Percentiles rank a stretch among this genome's conserved stretches.
Evolutionary conservation across 2,113 vertebrate genomes (phyloP).

Genomic region (Syngnathoides biaculeatus): DNA sequence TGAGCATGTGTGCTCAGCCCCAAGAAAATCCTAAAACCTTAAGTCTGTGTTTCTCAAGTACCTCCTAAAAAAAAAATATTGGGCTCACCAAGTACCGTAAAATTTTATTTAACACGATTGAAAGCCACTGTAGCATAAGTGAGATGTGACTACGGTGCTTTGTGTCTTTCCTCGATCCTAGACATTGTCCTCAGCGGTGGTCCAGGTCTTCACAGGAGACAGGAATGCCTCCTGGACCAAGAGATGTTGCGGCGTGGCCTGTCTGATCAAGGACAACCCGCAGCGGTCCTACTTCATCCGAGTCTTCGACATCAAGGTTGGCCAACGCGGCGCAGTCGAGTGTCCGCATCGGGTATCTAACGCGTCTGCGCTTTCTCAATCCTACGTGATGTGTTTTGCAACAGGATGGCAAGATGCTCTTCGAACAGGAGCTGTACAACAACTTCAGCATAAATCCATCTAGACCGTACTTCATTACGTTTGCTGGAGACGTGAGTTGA

Average conservation of each 20-base stretch:
- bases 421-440: slow-evolving; percentile 94
- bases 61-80: background rate
- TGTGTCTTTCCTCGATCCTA: slow-evolving; percentile 50
- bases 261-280: slow-evolving; percentile 96
- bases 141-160: background rate
- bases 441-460: slow-evolving; percentile 80
- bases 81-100: background rate
- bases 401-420: slow-evolving; percentile 85
- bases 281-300: slow-evolving; percentile 94
- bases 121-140: background rate
- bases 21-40: background rate
- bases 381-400: slow-evolving; percentile 7
- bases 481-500: slow-evolving; percentile 87
- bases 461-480: slow-evolving; percentile 91
- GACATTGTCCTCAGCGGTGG: slow-evolving; percentile 87
- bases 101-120: no score
- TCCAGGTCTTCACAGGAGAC: slow-evolving; percentile 88
- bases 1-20: background rate
- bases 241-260: slow-evolving; percentile 91
- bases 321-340: slow-evolving; percentile 11
- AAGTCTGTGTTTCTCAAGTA: background rate
- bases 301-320: slow-evolving; percentile 91
- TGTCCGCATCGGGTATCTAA: background rate
- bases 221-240: slow-evolving; percentile 87
- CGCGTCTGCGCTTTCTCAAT: background rate